phyloP scores from a whole-genome alignment of 2,888 invertebrate genomes.

The Helicoverpa assulta region DNA sequence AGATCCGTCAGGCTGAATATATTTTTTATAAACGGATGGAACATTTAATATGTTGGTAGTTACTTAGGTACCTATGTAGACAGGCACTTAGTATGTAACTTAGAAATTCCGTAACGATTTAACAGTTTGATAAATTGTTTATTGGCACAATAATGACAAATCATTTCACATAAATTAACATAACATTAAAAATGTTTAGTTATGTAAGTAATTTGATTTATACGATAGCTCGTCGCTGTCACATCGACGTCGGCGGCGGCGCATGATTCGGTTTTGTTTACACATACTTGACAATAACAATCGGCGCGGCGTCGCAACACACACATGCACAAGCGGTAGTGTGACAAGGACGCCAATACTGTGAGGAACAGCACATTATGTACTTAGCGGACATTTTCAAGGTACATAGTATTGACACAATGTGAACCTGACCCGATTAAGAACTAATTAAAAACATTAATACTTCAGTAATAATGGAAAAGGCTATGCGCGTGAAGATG shows the following conservation, averaged over 20 bases:
- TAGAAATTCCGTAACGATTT: neutral
- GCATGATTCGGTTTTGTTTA: constrained; percentile 79
- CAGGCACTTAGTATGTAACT: too few relatives aligned
- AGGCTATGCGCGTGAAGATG: constrained; percentile 46
- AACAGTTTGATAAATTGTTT: neutral
- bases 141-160: constrained; percentile 2
- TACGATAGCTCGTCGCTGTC: constrained; percentile 63
- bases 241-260: constrained; percentile 49
- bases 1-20: neutral
- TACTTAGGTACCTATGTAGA: neutral
- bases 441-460: constrained; percentile 65
- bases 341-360: constrained; percentile 65
- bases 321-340: constrained; percentile 57
- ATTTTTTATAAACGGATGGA: too few relatives aligned
- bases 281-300: constrained; percentile 82
- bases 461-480: constrained; percentile 55
- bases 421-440: constrained; percentile 66
- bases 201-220: constrained; percentile 50
- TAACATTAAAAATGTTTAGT: constrained; percentile 28
- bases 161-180: neutral
- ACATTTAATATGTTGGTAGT: too few relatives aligned
- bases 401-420: constrained; percentile 58
- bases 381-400: constrained; percentile 55
- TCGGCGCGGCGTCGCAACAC: constrained; percentile 65
- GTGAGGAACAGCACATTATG: constrained; percentile 41